Percentiles rank a stretch among this genome's conserved stretches.
Evolutionary conservation across 2,113 vertebrate genomes (phyloP).

Genomic region (Myanophis thanlyinensis): DNA sequence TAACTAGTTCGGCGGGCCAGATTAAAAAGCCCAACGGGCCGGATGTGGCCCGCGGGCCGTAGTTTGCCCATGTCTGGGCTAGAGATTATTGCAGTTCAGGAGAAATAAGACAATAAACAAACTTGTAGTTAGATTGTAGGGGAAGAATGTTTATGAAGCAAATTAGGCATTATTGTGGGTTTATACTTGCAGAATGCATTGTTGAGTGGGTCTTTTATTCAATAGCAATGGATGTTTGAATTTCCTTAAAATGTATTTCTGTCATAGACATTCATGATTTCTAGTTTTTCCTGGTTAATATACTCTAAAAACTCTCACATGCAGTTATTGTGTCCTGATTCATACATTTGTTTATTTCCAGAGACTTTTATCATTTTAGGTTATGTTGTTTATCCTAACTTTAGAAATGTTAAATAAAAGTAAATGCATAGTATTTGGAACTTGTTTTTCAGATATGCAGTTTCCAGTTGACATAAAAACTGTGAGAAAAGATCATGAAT

Average conservation of each 20-base stretch:
- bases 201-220: not conserved
- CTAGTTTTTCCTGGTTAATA: not conserved
- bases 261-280: not conserved
- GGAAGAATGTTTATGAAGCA: not conserved
- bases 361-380: not conserved
- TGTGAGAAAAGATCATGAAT: constrained; percentile 77
- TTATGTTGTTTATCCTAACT: not conserved
- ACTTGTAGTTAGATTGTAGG: not conserved
- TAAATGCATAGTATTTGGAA: not conserved
- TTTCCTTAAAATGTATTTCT: not conserved
- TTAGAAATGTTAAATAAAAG: not conserved
- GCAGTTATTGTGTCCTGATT: not conserved
- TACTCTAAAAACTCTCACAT: not conserved
- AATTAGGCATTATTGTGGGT: not conserved
- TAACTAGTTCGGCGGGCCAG: too few species aligned
- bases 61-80: too few species aligned
- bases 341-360: not conserved
- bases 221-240: not conserved
- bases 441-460: constrained; percentile 68
- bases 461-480: constrained; percentile 75
- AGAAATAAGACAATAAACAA: not conserved
- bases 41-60: too few species aligned
- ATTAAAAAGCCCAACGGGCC: too few species aligned
- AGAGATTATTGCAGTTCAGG: not conserved
- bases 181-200: not conserved